A percentile compares a stretch with the other conserved stretches of the same genome.
Evolutionary conservation across 37 sponge, comb jelly and placozoan genomes (phyloP).

Genomic region (Beroe ovata): DNA sequence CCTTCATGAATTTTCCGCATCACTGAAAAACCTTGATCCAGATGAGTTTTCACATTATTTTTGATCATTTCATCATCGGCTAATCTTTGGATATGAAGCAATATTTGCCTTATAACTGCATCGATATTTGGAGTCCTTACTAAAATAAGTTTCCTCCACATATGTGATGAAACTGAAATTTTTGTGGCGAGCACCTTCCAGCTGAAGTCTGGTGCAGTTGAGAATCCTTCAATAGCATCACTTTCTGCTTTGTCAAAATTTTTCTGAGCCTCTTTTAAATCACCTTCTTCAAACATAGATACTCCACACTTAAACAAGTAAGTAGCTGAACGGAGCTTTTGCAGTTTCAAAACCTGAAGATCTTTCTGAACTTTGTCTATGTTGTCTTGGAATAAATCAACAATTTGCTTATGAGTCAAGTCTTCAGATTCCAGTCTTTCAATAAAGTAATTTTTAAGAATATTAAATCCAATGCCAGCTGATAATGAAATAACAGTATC

Average conservation of each 20-base stretch:
- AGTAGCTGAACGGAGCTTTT: constrained; percentile 30
- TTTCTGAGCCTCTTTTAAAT: constrained; percentile 11
- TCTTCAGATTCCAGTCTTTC: not conserved
- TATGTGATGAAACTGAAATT: not conserved
- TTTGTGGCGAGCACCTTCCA: constrained; percentile 18
- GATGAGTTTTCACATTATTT: constrained; percentile 37
- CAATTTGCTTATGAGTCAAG: constrained; percentile 8
- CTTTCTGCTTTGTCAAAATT: constrained; percentile 57
- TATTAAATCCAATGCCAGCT: not conserved
- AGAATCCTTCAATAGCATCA: constrained; percentile 44
- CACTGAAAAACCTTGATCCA: not conserved
- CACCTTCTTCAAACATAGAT: constrained; percentile 18
- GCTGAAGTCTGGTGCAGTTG: constrained; percentile 8
- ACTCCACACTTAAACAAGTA: constrained; percentile 16
- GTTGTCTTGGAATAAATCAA: constrained; percentile 9
- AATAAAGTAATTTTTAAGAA: not conserved
- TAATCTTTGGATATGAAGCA: constrained; percentile 1
- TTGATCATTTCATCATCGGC: constrained; percentile 8
- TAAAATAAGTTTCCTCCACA: not conserved
- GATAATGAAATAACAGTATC: constrained; percentile 1
- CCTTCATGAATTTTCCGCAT: not conserved
- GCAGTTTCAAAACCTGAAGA: constrained; percentile 18
- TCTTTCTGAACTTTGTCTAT: constrained; percentile 25
- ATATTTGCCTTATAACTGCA: constrained; percentile 4
- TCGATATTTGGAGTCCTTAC: not conserved